These are phyloP conservation scores for Biston betularia DNA, from an alignment of 2,888 invertebrate genomes.

Conservation along the genomic window DNA sequence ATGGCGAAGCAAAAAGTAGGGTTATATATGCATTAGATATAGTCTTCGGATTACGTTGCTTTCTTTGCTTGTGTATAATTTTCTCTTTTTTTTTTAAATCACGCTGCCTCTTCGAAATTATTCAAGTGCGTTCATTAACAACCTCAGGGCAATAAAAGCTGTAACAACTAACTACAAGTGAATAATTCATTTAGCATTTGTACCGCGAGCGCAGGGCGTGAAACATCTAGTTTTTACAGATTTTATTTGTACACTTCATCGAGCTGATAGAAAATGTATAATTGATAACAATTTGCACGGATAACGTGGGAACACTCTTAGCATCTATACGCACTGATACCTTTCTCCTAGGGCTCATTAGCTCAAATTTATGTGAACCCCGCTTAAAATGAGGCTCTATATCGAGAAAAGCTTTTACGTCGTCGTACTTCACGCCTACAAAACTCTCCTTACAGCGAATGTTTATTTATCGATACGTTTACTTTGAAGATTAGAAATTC, in stretches of 20 bases:
- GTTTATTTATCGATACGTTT: constrained; percentile 59
- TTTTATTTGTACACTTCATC: constrained; percentile 61
- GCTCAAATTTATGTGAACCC: constrained; percentile 62
- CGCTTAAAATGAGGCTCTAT: constrained; percentile 49
- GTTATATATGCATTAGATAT: too few species aligned
- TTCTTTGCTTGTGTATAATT: constrained; percentile 51
- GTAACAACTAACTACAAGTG: constrained; percentile 44
- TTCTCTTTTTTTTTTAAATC: constrained; percentile 42
- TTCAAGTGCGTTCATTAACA: constrained; percentile 19
- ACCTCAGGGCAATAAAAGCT: constrained; percentile 39
- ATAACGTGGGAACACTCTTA: constrained; percentile 73
- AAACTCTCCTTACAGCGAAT: constrained; percentile 48
- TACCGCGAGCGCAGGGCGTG: constrained; percentile 57
- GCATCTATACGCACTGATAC: constrained; percentile 62
- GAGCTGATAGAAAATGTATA: constrained; percentile 66
- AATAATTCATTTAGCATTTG: constrained; percentile 55
- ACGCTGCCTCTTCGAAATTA: constrained; percentile 44
- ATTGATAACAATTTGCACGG: constrained; percentile 72
- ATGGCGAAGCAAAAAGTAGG: too few species aligned
- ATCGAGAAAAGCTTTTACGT: constrained; percentile 54
- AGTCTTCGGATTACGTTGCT: constrained; percentile 28
- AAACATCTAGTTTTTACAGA: constrained; percentile 61
- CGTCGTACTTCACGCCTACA: constrained; percentile 51
- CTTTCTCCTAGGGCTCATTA: constrained; percentile 73
- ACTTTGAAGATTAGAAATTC: constrained; percentile 60